phyloP scores from a whole-genome alignment of 2,888 invertebrate species.

The Drosophila yooni region DNA sequence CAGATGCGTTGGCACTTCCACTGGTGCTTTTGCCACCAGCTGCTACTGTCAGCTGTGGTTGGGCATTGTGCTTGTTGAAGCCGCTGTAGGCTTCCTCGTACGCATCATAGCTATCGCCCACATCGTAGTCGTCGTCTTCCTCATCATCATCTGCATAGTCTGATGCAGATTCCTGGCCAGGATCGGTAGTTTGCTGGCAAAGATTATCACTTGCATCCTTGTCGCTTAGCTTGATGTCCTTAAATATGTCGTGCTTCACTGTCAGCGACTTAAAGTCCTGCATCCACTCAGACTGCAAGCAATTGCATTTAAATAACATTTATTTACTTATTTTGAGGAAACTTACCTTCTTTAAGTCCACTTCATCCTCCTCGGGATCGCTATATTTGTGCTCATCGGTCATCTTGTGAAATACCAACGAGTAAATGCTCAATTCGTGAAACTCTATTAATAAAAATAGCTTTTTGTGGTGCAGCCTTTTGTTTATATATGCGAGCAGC shows the following conservation, averaged over 20 bases:
- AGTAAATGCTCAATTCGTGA: background rate
- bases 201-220: slow-evolving; percentile 55
- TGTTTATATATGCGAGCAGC: slow-evolving; percentile 9
- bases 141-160: slow-evolving; percentile 63
- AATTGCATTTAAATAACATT: slow-evolving; percentile 14
- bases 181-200: slow-evolving; percentile 33
- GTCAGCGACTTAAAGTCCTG: slow-evolving; percentile 75
- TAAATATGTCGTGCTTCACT: slow-evolving; percentile 76
- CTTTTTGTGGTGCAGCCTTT: background rate
- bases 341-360: slow-evolving; percentile 50
- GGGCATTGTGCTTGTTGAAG: slow-evolving; percentile 80
- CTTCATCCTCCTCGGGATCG: slow-evolving; percentile 83
- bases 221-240: slow-evolving; percentile 57
- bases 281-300: slow-evolving; percentile 66
- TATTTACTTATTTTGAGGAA: background rate
- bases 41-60: slow-evolving; percentile 57
- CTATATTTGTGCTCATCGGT: slow-evolving; percentile 81
- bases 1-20: slow-evolving; percentile 12
- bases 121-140: slow-evolving; percentile 68
- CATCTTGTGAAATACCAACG: slow-evolving; percentile 40
- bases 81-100: slow-evolving; percentile 82
- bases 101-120: slow-evolving; percentile 71
- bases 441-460: slow-evolving; percentile 1
- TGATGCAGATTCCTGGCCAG: slow-evolving; percentile 28
- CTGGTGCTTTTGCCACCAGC: slow-evolving; percentile 19